Evolutionary conservation across 2,797 vertebrate species (phyloP), one percentile per base, ranked within the genome.

Genomic region (Labeo calbasu): DNA sequence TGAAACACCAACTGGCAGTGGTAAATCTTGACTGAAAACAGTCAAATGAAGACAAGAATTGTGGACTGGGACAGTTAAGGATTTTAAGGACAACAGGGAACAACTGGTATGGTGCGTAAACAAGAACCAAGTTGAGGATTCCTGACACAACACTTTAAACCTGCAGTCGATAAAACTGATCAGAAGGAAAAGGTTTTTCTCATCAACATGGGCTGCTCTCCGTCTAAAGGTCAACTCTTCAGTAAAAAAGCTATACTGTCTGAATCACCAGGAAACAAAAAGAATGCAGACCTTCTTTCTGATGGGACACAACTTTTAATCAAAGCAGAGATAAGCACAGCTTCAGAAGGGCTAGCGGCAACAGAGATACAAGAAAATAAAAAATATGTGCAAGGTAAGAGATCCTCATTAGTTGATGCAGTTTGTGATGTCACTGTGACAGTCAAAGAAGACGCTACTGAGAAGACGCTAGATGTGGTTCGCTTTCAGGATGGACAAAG

Each of bases 191-290:
- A 25, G 9, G 40, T 9, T 48, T 50, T n/a, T 43, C 19, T 17
- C 19, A 76, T 70, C 21, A 79, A 43, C 76, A 99, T 99, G 98
- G 98, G 98, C 28, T 98, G 96, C 80, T 94, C 97, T 66, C 97
- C 98, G 72, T 99, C 98, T 61, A 97, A 94, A 92, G 96, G 93
- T 11, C 92, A 93, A 57, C 86, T 91, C 50, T 94, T 93, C 63
- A 91, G 90, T 77, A 91, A 93, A 88, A 95, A 92, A 87, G 89
- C 91, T 78, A 92, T 88, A 86, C 89, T 77, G 25, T 28, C 57
- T 63, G 71, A 7, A 82, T 66, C 81, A 55, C 51, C 63, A 7
- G 82, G 85, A 84, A n/a, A 48, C 32, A 48, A 63, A 61, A 53
- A 10, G 19, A 66, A 71, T n/a, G 3, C 3, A 12, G 28, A 51